These are phyloP conservation scores for Seira musarum DNA, from an alignment of 2,888 invertebrate species.

Conservation along the genomic window DNA sequence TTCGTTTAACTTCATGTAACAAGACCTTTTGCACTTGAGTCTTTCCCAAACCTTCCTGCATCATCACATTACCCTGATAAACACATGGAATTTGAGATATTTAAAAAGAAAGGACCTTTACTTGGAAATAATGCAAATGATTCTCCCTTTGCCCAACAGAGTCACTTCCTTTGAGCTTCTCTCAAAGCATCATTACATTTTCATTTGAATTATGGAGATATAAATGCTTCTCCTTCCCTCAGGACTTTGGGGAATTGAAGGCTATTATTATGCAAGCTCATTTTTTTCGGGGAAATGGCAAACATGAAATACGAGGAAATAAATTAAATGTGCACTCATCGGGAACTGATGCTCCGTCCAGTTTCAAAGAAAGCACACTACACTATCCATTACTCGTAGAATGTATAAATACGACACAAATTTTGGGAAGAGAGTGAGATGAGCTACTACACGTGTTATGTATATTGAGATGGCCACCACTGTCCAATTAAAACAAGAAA, in stretches of 20 bases:
- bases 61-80: too few species aligned
- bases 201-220: too few species aligned
- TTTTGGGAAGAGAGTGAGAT: background rate
- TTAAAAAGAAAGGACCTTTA: too few species aligned
- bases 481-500: conserved; percentile 47
- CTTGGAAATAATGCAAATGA: too few species aligned
- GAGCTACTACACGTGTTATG: background rate
- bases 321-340: conserved; percentile 51
- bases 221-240: background rate
- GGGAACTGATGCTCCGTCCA: conserved; percentile 1
- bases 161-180: too few species aligned
- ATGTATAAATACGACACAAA: too few species aligned
- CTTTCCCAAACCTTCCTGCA: too few species aligned
- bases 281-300: background rate
- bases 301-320: conserved; percentile 25
- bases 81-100: background rate
- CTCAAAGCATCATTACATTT: too few species aligned
- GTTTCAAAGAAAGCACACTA: background rate
- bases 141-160: too few species aligned
- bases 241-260: background rate
- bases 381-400: too few species aligned
- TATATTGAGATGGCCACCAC: conserved; percentile 12
- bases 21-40: too few species aligned
- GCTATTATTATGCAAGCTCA: background rate
- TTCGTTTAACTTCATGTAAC: too few species aligned